These are phyloP conservation scores for Myiopsitta monachus DNA, from an alignment of 2,113 vertebrate genomes.

Conservation along the genomic window DNA sequence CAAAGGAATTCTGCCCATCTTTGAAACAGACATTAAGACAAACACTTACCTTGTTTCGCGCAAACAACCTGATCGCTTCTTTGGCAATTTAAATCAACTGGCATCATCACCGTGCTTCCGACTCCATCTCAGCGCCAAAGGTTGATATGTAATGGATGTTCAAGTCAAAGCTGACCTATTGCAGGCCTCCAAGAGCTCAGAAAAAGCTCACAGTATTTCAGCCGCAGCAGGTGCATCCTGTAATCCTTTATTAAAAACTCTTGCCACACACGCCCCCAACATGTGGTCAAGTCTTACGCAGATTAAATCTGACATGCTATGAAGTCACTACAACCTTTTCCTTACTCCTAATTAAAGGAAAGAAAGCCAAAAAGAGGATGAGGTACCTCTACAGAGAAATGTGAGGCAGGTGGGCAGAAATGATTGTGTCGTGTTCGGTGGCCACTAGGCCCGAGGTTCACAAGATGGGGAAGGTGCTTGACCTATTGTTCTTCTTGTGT, in stretches of 20 bases:
- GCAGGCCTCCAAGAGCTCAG: constrained; percentile 33
- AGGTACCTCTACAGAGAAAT: neutral
- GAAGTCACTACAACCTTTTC: constrained; percentile 47
- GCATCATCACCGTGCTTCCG: neutral
- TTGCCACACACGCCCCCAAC: constrained; percentile 12
- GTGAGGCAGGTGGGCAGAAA: constrained; percentile 14
- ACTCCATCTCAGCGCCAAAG: neutral
- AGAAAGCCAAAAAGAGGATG: neutral
- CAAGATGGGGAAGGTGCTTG: constrained; percentile 21
- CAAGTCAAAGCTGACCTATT: constrained; percentile 48
- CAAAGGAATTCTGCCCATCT: constrained; percentile 41
- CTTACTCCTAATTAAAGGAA: constrained; percentile 67
- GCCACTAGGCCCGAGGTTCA: neutral
- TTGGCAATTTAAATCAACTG: constrained; percentile 56
- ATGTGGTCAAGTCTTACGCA: constrained; percentile 44
- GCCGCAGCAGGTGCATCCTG: constrained; percentile 61
- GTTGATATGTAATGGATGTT: constrained; percentile 61
- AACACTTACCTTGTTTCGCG: constrained; percentile 47
- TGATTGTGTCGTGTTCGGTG: neutral
- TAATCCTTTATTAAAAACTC: constrained; percentile 74
- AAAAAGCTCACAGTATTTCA: constrained; percentile 51
- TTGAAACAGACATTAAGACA: constrained; percentile 61
- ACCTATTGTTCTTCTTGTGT: constrained; percentile 35
- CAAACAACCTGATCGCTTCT: constrained; percentile 46
- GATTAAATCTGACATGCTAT: constrained; percentile 68